Base-by-base conservation (phyloP, 2,113 vertebrate genomes). In the Lampris incognitus region DNA sequence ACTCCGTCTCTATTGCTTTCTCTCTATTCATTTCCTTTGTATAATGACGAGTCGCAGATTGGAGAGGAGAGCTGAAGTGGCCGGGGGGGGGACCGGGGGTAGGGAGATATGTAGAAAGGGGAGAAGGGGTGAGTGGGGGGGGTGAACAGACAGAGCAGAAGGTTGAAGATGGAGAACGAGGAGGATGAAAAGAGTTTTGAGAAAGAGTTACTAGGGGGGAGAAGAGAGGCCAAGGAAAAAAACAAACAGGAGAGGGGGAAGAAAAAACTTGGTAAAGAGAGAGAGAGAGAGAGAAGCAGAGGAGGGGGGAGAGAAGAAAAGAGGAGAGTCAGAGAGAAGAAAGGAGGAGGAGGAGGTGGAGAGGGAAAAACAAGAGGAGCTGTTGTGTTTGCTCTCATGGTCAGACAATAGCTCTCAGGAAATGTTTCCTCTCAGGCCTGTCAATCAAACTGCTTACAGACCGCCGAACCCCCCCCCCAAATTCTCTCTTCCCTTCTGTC, bases 381-480 rank as follows among this genome's bases (percentile, higher is more conserved):
- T 64, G 66, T 50, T 56, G 46, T 70, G 49, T 79, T 83, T 76
- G 77, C 51, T 72, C 60, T 73, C 68, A 46, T 78, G 9, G 42
- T 78, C 6, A 42, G 71, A 81, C 65, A 71, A 70, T 65, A 36
- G 42, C 60, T 48, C 56, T 77, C 44, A 6, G 74, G 65, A 62
- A 52, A 73, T 69, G 61, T 72, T 83, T 49, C 69, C 39, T 67
- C 61, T 54, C 8, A 69, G 62, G 41, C 61, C 65, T 83, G 69
- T 79, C 80, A 74, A 40, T 92, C 77, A 90, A 73, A 71, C 49
- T n/a, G 10, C 58, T 63, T 37, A 37, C 65, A 67, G 54, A 49
- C 59, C 41, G 8, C 9, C 36, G 40, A 37, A 5, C 9, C 51
- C 24, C 39, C 9, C 40, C 36, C n/a, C 39, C 48, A 3, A 37